Evolutionary conservation across 1,140 invertebrate genomes (phyloP), one percentile per base, ranked within the genome.

Genomic region (Bombus superbus): DNA sequence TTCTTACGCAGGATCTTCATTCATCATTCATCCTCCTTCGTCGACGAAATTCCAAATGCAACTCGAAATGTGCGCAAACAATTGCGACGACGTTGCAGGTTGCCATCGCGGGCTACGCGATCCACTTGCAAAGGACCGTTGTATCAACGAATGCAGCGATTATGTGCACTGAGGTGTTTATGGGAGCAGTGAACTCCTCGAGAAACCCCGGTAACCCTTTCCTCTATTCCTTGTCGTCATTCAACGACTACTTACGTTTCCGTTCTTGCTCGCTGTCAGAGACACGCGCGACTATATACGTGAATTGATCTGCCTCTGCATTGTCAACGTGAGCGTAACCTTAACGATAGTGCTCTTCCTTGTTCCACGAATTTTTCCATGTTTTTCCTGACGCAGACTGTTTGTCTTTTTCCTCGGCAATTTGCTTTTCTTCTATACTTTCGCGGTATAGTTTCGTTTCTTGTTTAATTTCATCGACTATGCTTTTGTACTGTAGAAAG

Each of bases 81-180:
- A 69, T 59, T 28, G 59, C 47, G 81, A 76, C 81, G 53, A 76
- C 38, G 59, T 83, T 68, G 72, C 35, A 38, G 28, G n/a, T 82
- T 35, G 62, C 53, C 47, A 57, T 2, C 35, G 18, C 38, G 0
- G 35, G 35, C 75, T 47, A 47, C 47, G 44, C 62, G 71, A 87
- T 88, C 66, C 35, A 75, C 81, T 83, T 59, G 44, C 38, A 44
- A 13, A 28, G 44, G 47, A 59, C 44, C 40, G 74, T 59, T 62
- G 57, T 71, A 62, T 53, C 78, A 59, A 38, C 64, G 47, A 82
- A 82, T 32, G 73, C 78, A 64, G 42, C 88, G 88, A 92, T 92
- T 92, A 91, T 77, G 91, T 83, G 74, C 91, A 88, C 76, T 62
- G 76, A 90, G 81, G 83, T 91, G 91, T 91, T 92, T 91, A 90